Evolutionary conservation across 2,113 vertebrate species (phyloP).

Genomic region (Antechinus flavipes): DNA sequence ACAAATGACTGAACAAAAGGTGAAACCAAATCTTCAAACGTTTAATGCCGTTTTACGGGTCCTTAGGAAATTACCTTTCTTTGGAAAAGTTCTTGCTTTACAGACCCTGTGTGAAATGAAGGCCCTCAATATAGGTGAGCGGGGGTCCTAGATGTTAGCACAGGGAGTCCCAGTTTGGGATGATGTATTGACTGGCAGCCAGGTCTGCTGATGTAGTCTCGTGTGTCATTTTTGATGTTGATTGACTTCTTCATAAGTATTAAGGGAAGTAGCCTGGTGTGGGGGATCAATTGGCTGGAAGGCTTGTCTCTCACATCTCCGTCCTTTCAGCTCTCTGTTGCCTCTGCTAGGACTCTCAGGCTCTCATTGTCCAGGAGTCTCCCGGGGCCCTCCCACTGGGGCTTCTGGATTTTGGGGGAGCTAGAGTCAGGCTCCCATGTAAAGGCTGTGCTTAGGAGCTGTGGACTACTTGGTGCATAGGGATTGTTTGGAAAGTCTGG

Average conservation of each 20-base stretch:
- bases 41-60: slow-evolving; percentile 91
- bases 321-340: background rate
- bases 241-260: background rate
- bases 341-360: background rate
- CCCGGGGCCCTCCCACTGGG: background rate
- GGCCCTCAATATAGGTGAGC: slow-evolving; percentile 89
- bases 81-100: slow-evolving; percentile 81
- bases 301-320: background rate
- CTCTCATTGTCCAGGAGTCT: background rate
- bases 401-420: background rate
- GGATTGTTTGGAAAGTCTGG: background rate
- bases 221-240: background rate
- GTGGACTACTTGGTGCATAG: background rate
- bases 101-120: slow-evolving; percentile 92
- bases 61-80: slow-evolving; percentile 85
- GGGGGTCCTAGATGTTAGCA: background rate
- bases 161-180: too few relatives aligned
- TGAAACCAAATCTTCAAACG: slow-evolving; percentile 91
- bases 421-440: background rate
- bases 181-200: background rate
- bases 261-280: background rate
- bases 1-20: slow-evolving; percentile 92
- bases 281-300: background rate
- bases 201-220: background rate
- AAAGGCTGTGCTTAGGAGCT: too few relatives aligned